These are phyloP conservation scores for Liodrosophila aerea DNA, from an alignment of 2,888 invertebrate genomes.

Conservation along the genomic window DNA sequence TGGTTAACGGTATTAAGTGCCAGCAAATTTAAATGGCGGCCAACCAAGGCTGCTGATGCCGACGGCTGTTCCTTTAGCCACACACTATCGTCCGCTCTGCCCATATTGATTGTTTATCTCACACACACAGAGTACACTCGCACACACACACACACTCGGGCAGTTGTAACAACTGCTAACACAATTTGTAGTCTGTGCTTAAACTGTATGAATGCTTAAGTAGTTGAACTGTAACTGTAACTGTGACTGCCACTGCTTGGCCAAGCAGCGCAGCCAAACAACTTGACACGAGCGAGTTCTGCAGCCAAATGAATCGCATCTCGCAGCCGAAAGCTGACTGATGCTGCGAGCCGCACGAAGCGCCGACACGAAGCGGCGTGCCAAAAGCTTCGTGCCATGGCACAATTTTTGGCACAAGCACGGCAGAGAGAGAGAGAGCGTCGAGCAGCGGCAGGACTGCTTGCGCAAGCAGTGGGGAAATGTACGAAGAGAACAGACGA, in stretches of 20 bases:
- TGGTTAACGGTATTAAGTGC: slow-evolving; percentile 51
- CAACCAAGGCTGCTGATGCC: slow-evolving; percentile 53
- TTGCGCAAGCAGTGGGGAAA: slow-evolving; percentile 39
- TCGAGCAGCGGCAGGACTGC: slow-evolving; percentile 7
- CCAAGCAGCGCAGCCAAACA: slow-evolving; percentile 54
- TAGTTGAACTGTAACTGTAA: slow-evolving; percentile 14
- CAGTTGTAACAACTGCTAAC: slow-evolving; percentile 49
- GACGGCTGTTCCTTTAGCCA: slow-evolving; percentile 65
- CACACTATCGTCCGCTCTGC: not conserved
- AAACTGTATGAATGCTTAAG: slow-evolving; percentile 50
- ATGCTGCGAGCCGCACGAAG: slow-evolving; percentile 68
- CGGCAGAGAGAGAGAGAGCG: slow-evolving; percentile 3
- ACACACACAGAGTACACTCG: too few relatives aligned
- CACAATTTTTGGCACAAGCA: too few relatives aligned
- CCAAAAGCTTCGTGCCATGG: slow-evolving; percentile 42
- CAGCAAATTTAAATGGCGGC: slow-evolving; percentile 48
- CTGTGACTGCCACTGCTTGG: slow-evolving; percentile 1
- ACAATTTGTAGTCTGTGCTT: slow-evolving; percentile 57
- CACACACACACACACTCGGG: slow-evolving; percentile 23
- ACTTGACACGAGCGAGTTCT: slow-evolving; percentile 78
- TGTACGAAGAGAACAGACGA: not conserved
- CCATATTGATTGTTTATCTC: slow-evolving; percentile 60
- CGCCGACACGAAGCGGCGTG: slow-evolving; percentile 4
- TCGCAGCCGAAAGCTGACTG: slow-evolving; percentile 43
- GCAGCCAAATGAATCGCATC: slow-evolving; percentile 79